A percentile compares a stretch with the other conserved stretches of the same genome.
phyloP scores from a whole-genome alignment of 1,140 invertebrate species.

The Nilaparvata lugens region DNA sequence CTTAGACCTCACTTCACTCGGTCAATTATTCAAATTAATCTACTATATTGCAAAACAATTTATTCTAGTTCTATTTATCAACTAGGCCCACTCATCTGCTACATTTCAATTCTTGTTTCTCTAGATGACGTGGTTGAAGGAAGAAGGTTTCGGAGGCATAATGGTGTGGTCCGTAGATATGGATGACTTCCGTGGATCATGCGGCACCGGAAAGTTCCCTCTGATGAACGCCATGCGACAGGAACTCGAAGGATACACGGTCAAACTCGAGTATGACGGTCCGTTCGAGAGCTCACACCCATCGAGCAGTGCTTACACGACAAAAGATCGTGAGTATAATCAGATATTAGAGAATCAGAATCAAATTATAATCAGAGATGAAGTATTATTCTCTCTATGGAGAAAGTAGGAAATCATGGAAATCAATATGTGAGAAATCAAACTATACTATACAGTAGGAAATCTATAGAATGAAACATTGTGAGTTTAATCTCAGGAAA shows the following conservation, averaged over 20 bases:
- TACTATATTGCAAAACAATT: too few relatives aligned
- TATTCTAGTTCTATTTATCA: too few relatives aligned
- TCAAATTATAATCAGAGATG: too few relatives aligned
- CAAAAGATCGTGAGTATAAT: conserved; percentile 75
- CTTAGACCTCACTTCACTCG: too few relatives aligned
- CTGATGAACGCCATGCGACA: conserved; percentile 79
- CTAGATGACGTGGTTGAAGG: conserved; percentile 88
- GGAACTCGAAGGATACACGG: conserved; percentile 72
- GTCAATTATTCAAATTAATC: too few relatives aligned
- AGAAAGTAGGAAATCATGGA: too few relatives aligned
- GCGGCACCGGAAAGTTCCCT: conserved; percentile 85
- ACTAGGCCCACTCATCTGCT: too few relatives aligned
- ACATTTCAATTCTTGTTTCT: conserved; percentile 13
- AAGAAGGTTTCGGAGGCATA: conserved; percentile 88
- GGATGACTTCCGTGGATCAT: conserved; percentile 87
- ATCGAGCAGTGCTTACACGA: conserved; percentile 61
- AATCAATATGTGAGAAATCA: too few relatives aligned
- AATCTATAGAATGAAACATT: too few relatives aligned
- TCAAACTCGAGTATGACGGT: conserved; percentile 76
- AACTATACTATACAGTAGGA: too few relatives aligned
- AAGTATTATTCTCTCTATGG: neutral
- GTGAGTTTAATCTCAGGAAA: too few relatives aligned
- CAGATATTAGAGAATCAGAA: too few relatives aligned
- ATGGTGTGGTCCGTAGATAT: conserved; percentile 97
- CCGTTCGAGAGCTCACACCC: conserved; percentile 66